These are phyloP conservation scores for Dastarcus helophoroides DNA, from an alignment of 2,888 invertebrate species.

Conservation along the genomic window DNA sequence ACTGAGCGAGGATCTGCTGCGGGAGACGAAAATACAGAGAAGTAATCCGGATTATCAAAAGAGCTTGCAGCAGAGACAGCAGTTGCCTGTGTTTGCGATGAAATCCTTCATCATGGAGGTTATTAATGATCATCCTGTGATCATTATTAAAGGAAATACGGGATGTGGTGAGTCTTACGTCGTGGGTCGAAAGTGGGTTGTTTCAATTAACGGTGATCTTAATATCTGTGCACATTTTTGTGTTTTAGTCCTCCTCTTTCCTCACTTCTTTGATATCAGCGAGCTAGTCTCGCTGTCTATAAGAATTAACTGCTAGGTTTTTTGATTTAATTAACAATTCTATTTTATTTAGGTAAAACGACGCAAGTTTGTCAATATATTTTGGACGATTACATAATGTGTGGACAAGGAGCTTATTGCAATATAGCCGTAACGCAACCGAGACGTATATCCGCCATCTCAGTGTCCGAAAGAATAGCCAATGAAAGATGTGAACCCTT, in stretches of 20 bases:
- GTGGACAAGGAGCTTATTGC: conserved; percentile 84
- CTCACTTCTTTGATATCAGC: too few relatives aligned
- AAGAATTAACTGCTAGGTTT: too few relatives aligned
- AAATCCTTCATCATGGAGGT: conserved; percentile 69
- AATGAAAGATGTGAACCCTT: conserved; percentile 77
- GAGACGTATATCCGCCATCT: conserved; percentile 89
- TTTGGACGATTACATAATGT: conserved; percentile 80
- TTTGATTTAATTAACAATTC: too few relatives aligned
- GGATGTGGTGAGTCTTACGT: conserved; percentile 76
- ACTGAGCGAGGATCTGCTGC: conserved; percentile 63
- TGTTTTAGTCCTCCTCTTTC: too few relatives aligned
- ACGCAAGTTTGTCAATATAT: conserved; percentile 97
- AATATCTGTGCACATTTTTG: too few relatives aligned
- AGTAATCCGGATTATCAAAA: conserved; percentile 45
- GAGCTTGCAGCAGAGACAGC: conserved; percentile 52
- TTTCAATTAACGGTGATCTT: neutral
- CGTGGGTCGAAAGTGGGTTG: neutral
- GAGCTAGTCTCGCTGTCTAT: too few relatives aligned
- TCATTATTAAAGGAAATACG: conserved; percentile 90
- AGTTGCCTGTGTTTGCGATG: conserved; percentile 69
- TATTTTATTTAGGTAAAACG: conserved; percentile 53
- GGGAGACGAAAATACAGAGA: conserved; percentile 49
- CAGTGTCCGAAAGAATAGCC: conserved; percentile 91
- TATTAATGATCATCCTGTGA: conserved; percentile 83
- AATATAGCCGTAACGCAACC: conserved; percentile 93